These are phyloP conservation scores for Sinohyriopsis cumingii DNA, from an alignment of 2,888 invertebrate species.

Conservation along the genomic window DNA sequence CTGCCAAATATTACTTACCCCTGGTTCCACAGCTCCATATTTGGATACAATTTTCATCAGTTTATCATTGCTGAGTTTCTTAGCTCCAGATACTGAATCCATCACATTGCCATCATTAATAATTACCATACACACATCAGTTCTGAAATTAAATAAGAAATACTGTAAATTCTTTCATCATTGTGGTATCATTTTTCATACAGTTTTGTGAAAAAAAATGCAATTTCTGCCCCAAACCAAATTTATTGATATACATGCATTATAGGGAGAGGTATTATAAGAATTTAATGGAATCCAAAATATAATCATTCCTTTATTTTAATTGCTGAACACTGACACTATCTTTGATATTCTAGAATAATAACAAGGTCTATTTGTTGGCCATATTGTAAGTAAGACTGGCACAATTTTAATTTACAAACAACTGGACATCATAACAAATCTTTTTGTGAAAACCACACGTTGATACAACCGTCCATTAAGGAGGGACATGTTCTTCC, in stretches of 20 bases:
- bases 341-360: no score
- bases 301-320: no score
- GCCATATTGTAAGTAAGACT: no score
- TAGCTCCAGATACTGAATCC: constrained; percentile 30
- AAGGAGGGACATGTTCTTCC: no score
- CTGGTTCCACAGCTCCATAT: constrained; percentile 34
- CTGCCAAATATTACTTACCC: constrained; percentile 37
- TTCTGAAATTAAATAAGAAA: constrained; percentile 23
- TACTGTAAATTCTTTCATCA: neutral
- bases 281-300: no score
- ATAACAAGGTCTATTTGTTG: no score
- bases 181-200: neutral
- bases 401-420: no score
- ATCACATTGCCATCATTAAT: constrained; percentile 34
- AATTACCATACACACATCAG: constrained; percentile 58
- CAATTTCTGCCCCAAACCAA: neutral
- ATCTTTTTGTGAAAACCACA: no score
- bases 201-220: neutral
- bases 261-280: no score
- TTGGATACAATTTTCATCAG: constrained; percentile 20
- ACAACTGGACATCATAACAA: no score
- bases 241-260: neutral
- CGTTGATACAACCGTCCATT: no score
- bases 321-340: no score
- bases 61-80: constrained; percentile 15